phyloP scores from a whole-genome alignment of 1,140 invertebrate genomes.

The Panulirus ornatus region DNA sequence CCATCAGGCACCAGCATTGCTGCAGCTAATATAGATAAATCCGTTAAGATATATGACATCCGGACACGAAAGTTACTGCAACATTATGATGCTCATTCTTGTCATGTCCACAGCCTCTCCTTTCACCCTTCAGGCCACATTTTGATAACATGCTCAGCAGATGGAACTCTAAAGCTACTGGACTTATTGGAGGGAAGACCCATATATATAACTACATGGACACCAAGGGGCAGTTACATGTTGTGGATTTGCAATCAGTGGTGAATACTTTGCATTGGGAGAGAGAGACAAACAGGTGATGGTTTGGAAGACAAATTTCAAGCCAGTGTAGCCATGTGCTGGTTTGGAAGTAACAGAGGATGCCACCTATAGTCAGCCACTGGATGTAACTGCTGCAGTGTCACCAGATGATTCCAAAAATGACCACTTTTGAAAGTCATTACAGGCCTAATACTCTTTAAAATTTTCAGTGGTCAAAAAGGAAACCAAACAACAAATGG shows the following conservation, averaged over 20 bases:
- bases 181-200: conserved; percentile 92
- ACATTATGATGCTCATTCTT: conserved; percentile 87
- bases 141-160: conserved; percentile 80
- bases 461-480: no score
- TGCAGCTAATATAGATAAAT: conserved; percentile 77
- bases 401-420: not conserved
- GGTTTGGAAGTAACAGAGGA: conserved; percentile 52
- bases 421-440: not conserved
- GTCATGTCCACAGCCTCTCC: conserved; percentile 82
- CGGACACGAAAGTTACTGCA: conserved; percentile 88
- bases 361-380: not conserved
- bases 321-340: conserved; percentile 72
- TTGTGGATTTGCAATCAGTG: conserved; percentile 87
- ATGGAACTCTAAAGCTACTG: conserved; percentile 82
- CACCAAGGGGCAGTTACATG: conserved; percentile 86
- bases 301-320: conserved; percentile 83
- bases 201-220: conserved; percentile 90
- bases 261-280: conserved; percentile 89
- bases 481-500: no score
- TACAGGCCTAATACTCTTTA: not conserved
- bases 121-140: conserved; percentile 78
- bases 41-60: conserved; percentile 84
- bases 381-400: conserved; percentile 61
- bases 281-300: conserved; percentile 85
- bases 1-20: conserved; percentile 88